These are phyloP conservation scores for Cyclina sinensis DNA, from an alignment of 1,140 invertebrate species.

Conservation along the genomic window DNA sequence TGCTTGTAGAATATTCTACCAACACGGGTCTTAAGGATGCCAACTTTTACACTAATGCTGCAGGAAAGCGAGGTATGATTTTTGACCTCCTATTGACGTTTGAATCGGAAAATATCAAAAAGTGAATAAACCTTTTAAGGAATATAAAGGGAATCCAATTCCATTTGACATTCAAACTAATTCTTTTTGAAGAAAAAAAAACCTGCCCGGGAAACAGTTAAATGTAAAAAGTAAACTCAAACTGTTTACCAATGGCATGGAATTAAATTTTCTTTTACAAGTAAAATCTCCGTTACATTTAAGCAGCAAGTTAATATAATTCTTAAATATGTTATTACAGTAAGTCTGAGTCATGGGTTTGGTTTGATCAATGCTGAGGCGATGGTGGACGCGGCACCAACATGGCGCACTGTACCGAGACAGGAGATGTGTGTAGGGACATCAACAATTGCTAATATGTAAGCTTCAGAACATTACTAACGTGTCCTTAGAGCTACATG, in stretches of 20 bases:
- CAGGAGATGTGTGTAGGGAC: neutral
- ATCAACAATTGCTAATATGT: neutral
- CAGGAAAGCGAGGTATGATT: conserved; percentile 19
- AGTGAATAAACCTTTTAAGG: no score
- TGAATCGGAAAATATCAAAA: no score
- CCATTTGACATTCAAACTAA: neutral
- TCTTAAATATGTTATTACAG: neutral
- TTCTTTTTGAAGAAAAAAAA: neutral
- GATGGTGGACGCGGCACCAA: conserved; percentile 14
- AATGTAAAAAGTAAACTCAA: neutral
- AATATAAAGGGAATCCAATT: neutral
- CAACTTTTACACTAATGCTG: conserved; percentile 13
- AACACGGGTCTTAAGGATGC: neutral
- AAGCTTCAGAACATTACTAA: no score
- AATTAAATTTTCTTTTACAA: neutral
- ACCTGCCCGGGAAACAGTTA: neutral
- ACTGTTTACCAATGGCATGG: neutral
- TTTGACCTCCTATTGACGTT: no score
- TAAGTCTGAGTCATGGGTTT: conserved; percentile 36
- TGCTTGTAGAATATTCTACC: conserved; percentile 28
- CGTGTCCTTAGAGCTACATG: no score
- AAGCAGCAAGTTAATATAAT: neutral
- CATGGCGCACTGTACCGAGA: conserved; percentile 2
- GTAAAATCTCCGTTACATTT: neutral
- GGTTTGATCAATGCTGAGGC: conserved; percentile 28